Conservation (phyloP, 2,113 vertebrate genomes). For the Daphoenositta chrysoptera region DNA sequence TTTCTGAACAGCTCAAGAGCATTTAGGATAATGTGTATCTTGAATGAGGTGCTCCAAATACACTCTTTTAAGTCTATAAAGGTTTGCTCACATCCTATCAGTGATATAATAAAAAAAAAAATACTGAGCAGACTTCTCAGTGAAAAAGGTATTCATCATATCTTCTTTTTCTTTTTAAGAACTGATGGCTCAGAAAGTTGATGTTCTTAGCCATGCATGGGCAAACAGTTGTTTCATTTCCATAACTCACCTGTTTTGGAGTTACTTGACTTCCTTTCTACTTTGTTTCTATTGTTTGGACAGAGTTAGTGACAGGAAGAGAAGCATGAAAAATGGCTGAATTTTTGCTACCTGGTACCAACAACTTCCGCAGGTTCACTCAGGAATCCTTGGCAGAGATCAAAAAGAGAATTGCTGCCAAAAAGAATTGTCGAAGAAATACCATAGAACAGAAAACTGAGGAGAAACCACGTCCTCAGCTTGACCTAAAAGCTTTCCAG, state of each 20-base stretch:
- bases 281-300: constrained; percentile 48
- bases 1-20: neutral
- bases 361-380: constrained; percentile 89
- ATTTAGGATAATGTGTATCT: neutral
- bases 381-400: constrained; percentile 87
- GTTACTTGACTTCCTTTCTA: neutral
- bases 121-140: neutral
- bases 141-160: neutral
- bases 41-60: neutral
- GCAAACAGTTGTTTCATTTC: neutral
- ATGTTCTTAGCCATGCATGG: neutral
- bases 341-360: constrained; percentile 80
- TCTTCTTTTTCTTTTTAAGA: neutral
- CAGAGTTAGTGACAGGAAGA: constrained; percentile 72
- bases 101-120: neutral
- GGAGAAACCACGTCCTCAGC: constrained; percentile 75
- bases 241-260: neutral
- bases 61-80: neutral
- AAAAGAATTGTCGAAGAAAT: neutral
- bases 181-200: neutral
- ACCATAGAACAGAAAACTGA: constrained; percentile 42
- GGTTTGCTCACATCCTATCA: neutral
- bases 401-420: constrained; percentile 82
- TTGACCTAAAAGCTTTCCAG: constrained; percentile 88
- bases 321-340: constrained; percentile 96